phyloP scores from a whole-genome alignment of 2,113 vertebrate genomes.

The Crypturellus undulatus region DNA sequence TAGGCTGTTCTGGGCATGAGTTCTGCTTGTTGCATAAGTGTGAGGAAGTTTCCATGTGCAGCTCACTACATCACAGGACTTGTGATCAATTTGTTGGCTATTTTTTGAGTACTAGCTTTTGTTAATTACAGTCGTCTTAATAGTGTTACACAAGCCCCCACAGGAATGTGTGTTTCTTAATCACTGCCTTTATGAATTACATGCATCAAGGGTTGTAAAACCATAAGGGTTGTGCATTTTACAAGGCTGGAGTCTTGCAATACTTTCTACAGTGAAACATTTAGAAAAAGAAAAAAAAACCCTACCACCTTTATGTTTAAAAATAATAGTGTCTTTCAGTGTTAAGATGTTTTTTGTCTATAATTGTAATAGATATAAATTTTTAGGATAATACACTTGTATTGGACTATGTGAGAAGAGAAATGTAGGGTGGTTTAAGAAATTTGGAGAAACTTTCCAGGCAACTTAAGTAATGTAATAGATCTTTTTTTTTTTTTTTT shows the following conservation, averaged over 20 bases:
- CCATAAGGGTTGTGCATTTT: background rate
- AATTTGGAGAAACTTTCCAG: too few species aligned
- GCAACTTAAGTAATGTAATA: background rate
- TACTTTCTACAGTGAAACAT: background rate
- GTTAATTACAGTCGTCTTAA: background rate
- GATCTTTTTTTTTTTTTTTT: background rate
- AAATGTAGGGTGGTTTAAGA: background rate
- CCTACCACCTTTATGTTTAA: background rate
- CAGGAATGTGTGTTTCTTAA: background rate
- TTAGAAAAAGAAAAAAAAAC: background rate
- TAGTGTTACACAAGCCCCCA: background rate
- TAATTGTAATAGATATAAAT: too few species aligned
- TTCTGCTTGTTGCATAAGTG: background rate
- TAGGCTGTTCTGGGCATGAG: background rate
- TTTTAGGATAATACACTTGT: background rate
- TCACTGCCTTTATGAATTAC: background rate
- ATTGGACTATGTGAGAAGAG: background rate
- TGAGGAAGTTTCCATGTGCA: background rate
- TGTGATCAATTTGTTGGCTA: background rate
- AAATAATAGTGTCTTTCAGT: background rate
- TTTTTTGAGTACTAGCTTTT: background rate
- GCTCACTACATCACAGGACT: background rate
- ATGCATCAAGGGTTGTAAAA: background rate
- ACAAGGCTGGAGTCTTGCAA: background rate
- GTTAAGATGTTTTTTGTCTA: too few species aligned